Percentiles rank a stretch among this genome's conserved stretches.
Conservation (phyloP, 1,140 invertebrate genomes). For the Orius insidiosus region DNA sequence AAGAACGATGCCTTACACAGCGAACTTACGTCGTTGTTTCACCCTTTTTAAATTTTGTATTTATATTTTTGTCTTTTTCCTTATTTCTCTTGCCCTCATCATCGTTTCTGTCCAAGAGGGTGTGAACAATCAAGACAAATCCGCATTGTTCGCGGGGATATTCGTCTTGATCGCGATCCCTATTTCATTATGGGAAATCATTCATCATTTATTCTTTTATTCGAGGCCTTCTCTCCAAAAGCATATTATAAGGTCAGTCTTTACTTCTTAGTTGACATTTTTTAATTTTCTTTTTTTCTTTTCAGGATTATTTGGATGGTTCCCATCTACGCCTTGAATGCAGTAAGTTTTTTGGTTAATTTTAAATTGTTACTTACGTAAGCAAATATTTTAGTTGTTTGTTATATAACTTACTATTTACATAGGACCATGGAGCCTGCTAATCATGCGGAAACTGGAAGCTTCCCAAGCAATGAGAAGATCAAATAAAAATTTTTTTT, state of each 20-base stretch:
- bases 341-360: slow-evolving; percentile 41
- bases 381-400: slow-evolving; percentile 12
- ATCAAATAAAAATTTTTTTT: too few relatives aligned
- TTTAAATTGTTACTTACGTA: slow-evolving; percentile 1
- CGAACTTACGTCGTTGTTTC: too few relatives aligned
- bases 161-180: slow-evolving; percentile 82
- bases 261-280: not conserved
- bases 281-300: slow-evolving; percentile 19
- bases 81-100: slow-evolving; percentile 6
- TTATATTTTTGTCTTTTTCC: slow-evolving; percentile 26
- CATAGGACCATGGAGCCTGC: too few relatives aligned
- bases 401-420: too few relatives aligned
- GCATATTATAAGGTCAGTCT: slow-evolving; percentile 69
- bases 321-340: slow-evolving; percentile 88
- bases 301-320: slow-evolving; percentile 94
- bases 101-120: slow-evolving; percentile 37
- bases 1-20: too few relatives aligned
- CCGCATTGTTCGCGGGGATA: slow-evolving; percentile 57
- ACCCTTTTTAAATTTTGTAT: too few relatives aligned
- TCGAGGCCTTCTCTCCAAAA: slow-evolving; percentile 84
- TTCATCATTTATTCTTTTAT: slow-evolving; percentile 84
- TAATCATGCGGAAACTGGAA: too few relatives aligned
- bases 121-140: slow-evolving; percentile 42
- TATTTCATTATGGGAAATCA: slow-evolving; percentile 86
- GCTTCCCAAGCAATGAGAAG: too few relatives aligned